Evolutionary conservation across 2,888 invertebrate genomes (phyloP).

Genomic region (Poecilus cupreus): DNA sequence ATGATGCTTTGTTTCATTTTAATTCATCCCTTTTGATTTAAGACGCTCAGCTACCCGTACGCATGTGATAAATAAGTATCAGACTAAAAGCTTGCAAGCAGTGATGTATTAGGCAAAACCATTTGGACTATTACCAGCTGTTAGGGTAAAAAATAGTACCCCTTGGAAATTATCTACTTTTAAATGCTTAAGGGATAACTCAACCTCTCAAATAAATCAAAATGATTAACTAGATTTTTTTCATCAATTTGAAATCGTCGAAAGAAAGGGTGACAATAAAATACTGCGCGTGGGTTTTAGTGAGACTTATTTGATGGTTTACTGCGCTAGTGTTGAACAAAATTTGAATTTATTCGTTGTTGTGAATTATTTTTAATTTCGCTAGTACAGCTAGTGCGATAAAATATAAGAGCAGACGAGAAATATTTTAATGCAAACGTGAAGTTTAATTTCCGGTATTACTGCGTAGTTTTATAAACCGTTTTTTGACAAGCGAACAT

Average conservation of each 20-base stretch:
- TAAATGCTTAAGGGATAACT: constrained; percentile 33
- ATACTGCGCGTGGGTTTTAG: neutral
- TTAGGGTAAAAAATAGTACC: constrained; percentile 1
- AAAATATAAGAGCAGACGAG: neutral
- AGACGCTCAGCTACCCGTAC: neutral
- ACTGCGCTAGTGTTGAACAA: neutral
- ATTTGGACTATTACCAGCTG: constrained; percentile 30
- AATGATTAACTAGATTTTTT: constrained; percentile 13
- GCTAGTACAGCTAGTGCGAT: neutral
- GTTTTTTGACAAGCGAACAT: constrained; percentile 39
- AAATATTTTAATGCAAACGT: constrained; percentile 33
- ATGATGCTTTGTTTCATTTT: constrained; percentile 38
- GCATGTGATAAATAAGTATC: constrained; percentile 22
- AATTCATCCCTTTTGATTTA: constrained; percentile 41
- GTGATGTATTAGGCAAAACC: constrained; percentile 30
- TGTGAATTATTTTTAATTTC: constrained; percentile 5
- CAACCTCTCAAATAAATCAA: constrained; percentile 15
- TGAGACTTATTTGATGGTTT: neutral
- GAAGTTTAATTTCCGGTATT: constrained; percentile 48
- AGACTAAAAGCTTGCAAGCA: constrained; percentile 1
- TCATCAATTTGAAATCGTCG: neutral
- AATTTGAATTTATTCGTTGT: neutral
- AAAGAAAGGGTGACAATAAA: neutral
- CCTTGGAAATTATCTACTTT: constrained; percentile 10
- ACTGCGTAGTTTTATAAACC: constrained; percentile 35